Percentiles rank a stretch among this genome's conserved stretches.
Conservation (phyloP, 2,888 invertebrate species). For the Itoplectis maculator region DNA sequence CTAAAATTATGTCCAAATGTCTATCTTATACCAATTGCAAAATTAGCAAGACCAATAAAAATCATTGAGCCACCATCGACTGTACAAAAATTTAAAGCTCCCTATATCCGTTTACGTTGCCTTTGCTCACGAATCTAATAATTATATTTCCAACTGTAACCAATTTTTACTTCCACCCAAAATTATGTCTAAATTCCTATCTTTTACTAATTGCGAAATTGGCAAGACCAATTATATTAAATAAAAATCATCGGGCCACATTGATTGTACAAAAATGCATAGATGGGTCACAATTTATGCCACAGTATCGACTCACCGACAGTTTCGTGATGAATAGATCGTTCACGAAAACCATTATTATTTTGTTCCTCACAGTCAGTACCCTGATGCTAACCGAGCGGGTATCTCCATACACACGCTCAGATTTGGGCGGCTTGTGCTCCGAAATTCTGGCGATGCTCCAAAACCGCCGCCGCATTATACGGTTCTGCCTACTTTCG, state of each 20-base stretch:
- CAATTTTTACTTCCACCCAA: too few species aligned
- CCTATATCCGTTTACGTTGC: too few species aligned
- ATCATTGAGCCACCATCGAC: not conserved
- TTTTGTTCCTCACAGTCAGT: slow-evolving; percentile 50
- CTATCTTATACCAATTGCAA: too few species aligned
- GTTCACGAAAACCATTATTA: slow-evolving; percentile 59
- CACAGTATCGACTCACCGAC: not conserved
- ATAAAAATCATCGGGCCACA: too few species aligned
- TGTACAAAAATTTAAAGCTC: too few species aligned
- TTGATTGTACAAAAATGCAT: not conserved
- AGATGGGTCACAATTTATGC: not conserved
- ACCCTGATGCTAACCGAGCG: slow-evolving; percentile 53
- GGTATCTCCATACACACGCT: slow-evolving; percentile 58
- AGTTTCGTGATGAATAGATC: slow-evolving; percentile 50
- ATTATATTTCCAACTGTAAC: too few species aligned
- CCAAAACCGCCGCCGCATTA: slow-evolving; percentile 41
- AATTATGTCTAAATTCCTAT: too few species aligned
- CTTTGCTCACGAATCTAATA: too few species aligned
- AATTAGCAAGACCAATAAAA: too few species aligned
- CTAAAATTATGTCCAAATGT: too few species aligned
- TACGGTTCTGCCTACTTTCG: slow-evolving; percentile 47
- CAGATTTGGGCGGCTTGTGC: slow-evolving; percentile 50
- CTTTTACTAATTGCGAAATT: too few species aligned
- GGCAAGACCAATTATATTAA: too few species aligned
- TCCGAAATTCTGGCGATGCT: slow-evolving; percentile 58